Evolutionary conservation across 2,888 invertebrate species (phyloP), one percentile per base, ranked within the genome.

Genomic region (Lasiommata megera): DNA sequence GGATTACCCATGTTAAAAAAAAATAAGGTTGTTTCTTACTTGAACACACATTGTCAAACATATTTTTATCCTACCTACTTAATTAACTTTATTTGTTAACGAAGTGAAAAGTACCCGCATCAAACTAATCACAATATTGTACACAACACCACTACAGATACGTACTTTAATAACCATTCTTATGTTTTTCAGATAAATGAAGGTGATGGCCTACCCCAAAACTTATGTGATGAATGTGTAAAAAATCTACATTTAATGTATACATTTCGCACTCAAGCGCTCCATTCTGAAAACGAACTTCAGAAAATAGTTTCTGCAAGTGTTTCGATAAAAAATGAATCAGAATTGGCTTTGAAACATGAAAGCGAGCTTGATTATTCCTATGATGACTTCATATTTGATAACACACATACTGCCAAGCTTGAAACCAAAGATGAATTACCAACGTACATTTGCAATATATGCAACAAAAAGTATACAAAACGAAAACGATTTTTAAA

Each of bases 151-250:
- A n/a, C n/a, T n/a, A n/a, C n/a, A n/a, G n/a, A n/a, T n/a, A n/a
- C n/a, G 11, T 1, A 11, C 1, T 7, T 5, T 8, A 12, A 29
- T 12, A n/a, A 44, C 1, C 12, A 50, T 0, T n/a, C n/a, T n/a
- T 37, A 14, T 16, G 31, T 50, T 8, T 77, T 71, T 17, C 70
- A 91, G 91, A 74, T 87, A 1, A 67, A 71, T 11, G 71, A 74
- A 65, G 88, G 88, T 38, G 94, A 94, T 80, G 92, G 92, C 37
- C 73, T 94, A 54, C 93, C 94, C 0, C 92, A 93, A 68, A 87
- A 87, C 54, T 80, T 94, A 47, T 94, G 94, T 68, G 68, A 79
- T 61, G 77, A 82, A 6, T 94, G 94, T 73, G 83, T 88, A 0
- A 81, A 82, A 58, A 79, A 84, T 54, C 79, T 93, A 12, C 78